These are phyloP conservation scores for Passer domesticus DNA, from an alignment of 2,113 vertebrate species.

Conservation along the genomic window DNA sequence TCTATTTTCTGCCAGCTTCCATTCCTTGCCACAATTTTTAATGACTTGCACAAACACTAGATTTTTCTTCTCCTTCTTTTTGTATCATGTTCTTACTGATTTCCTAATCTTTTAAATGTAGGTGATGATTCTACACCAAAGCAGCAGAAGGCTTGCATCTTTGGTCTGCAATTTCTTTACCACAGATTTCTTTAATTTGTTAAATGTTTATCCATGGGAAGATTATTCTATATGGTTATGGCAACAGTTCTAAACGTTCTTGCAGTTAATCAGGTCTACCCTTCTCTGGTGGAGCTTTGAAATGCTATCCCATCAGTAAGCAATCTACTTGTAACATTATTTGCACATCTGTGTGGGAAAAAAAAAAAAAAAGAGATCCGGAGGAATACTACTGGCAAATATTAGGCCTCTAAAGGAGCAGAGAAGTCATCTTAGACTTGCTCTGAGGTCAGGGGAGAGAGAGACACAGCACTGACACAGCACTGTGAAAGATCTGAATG, in stretches of 20 bases:
- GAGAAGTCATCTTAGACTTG: not conserved
- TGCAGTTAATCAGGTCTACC: not conserved
- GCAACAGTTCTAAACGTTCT: not conserved
- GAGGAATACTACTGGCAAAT: not conserved
- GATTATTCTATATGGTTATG: not conserved
- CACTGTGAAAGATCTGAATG: not conserved
- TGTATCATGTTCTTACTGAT: not conserved
- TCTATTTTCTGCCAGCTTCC: not conserved
- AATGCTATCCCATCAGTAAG: not conserved
- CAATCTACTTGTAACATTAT: not conserved
- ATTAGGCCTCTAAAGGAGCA: not conserved
- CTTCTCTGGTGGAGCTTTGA: not conserved
- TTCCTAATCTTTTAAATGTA: not conserved
- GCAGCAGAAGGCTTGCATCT: not conserved
- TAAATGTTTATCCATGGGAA: not conserved
- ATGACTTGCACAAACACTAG: not conserved
- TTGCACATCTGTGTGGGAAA: not conserved
- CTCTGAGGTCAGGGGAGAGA: not conserved
- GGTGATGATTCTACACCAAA: not conserved
- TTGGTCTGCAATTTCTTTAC: not conserved
- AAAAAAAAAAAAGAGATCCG: not conserved
- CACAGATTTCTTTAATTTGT: not conserved
- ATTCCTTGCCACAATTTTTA: not conserved
- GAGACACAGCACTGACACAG: not conserved
- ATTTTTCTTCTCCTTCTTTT: not conserved